Conservation (phyloP, 2,797 vertebrate genomes). For the Lacerta viridis region DNA sequence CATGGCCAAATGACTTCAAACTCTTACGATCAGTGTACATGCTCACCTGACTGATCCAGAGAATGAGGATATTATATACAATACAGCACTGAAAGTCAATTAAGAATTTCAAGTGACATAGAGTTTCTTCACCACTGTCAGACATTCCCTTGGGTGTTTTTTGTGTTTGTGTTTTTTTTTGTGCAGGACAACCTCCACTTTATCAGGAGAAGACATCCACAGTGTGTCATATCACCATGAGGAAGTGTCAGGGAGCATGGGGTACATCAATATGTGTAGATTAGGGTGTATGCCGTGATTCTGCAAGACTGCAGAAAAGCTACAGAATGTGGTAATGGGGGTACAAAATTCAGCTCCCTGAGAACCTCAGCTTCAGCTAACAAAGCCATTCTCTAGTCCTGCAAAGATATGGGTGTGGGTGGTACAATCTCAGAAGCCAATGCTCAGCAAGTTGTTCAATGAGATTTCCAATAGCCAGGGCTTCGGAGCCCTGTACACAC, state of each 20-base stretch:
- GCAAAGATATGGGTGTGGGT: not conserved
- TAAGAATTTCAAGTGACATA: not conserved
- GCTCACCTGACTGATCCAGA: not conserved
- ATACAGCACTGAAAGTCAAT: not conserved
- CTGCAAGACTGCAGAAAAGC: not conserved
- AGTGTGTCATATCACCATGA: not conserved
- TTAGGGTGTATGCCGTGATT: not conserved
- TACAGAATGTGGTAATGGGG: not conserved
- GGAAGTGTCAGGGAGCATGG: not conserved
- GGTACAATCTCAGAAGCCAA: not conserved
- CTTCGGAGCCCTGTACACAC: not conserved
- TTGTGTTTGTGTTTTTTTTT: too few species aligned
- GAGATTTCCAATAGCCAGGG: not conserved
- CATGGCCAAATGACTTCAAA: constrained; percentile 33
- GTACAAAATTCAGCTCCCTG: not conserved
- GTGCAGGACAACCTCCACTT: too few species aligned
- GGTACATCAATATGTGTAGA: not conserved
- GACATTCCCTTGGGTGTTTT: not conserved
- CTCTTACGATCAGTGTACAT: not conserved
- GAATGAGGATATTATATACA: not conserved
- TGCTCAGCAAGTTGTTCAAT: not conserved
- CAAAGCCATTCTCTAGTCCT: not conserved
- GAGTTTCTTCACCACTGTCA: not conserved
- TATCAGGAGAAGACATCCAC: not conserved
- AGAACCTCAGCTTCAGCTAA: constrained; percentile 3